Conservation (phyloP, 2,113 vertebrate genomes). For the Toxostoma redivivum region DNA sequence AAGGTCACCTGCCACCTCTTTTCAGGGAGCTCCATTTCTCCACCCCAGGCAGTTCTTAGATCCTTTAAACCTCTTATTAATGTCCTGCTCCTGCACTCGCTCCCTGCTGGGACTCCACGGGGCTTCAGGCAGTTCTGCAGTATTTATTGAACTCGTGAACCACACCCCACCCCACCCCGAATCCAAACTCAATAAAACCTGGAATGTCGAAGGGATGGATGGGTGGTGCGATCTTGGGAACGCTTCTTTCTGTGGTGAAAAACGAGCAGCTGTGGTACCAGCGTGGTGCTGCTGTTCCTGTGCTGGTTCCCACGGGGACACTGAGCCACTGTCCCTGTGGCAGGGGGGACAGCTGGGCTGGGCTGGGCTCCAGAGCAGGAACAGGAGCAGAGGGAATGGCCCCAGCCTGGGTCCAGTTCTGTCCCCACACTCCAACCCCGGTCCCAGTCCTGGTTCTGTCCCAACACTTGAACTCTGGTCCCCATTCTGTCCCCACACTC, state of each 20-base stretch:
- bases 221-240: neutral
- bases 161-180: neutral
- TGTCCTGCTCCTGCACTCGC: neutral
- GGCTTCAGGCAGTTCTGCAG: neutral
- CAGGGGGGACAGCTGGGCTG: fast-evolving
- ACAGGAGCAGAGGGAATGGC: neutral
- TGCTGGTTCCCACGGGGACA: neutral
- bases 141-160: conserved; percentile 22
- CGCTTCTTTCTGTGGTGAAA: neutral
- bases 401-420: too few species aligned
- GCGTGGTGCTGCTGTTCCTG: neutral
- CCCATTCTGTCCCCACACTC: neutral
- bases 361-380: neutral
- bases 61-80: neutral
- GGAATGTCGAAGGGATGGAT: neutral
- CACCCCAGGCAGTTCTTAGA: neutral
- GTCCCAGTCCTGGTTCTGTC: neutral
- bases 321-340: fast-evolving
- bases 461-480: fast-evolving
- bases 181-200: conserved; percentile 12
- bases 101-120: fast-evolving
- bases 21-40: neutral
- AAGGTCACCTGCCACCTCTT: neutral
- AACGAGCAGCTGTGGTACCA: neutral
- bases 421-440: too few species aligned